Base-by-base conservation (phyloP, 2,113 vertebrate genomes). In the Atractosteus spatula region DNA sequence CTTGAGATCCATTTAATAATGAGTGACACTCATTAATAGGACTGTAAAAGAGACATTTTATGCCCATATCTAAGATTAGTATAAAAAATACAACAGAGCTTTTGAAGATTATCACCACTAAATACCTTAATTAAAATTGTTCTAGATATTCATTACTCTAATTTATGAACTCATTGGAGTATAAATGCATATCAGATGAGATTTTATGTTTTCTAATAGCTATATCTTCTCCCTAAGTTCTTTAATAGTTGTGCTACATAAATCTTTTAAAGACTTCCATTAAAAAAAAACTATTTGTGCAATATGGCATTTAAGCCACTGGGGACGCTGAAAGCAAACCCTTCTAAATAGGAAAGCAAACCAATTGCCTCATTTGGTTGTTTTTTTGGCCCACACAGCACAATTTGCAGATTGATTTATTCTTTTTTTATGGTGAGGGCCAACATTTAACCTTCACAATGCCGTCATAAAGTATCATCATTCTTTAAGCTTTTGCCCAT, bases 21-120 rank as follows among this genome's bases (percentile, higher is more conserved):
- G 12, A 14, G 12, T 51, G 66, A 67, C 66, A n/a, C 51, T 67
- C 66, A 54, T 4, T 54, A 67, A 67, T 67, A 44, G 44, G 14
- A 51, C 51, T 51, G 66, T 54, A 67, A 67, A 67, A 51, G 66
- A 13, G 13, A 4, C 45, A n/a, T 67, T 54, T 67, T 67, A 67
- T 67, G 66, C 8, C 44, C 66, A 51, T 45, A 67, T 67, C 47
- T 51, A 67, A 67, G 65, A 51, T 45, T 14, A 67, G 65, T 17
- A 67, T 67, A 13, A 67, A 47, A 67, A 66, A 67, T 29, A 47
- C 66, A 51, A 67, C 66, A 67, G 66, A 54, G 11, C 14, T 16
- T 16, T 65, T 67, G 51, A 67, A 51, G 43, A 8, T 14, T 54
- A 51, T 14, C 16, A 8, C 51, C n/a, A 42, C 66, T 16, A 51